Base-by-base conservation (phyloP, 2,888 invertebrate species). In the Drosophila kanekoi region DNA sequence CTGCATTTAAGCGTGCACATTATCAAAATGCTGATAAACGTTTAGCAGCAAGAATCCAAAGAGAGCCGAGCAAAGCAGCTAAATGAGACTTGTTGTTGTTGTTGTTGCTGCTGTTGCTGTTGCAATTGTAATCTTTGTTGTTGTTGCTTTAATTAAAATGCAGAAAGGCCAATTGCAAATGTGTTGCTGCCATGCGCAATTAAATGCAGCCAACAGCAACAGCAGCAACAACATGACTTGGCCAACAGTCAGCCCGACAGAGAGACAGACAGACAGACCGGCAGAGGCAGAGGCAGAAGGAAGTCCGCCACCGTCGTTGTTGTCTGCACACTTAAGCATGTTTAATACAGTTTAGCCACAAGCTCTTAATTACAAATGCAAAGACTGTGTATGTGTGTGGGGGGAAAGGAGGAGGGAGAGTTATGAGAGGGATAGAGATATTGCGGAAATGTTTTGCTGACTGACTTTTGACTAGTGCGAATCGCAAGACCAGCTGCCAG, bases 291-390 rank as follows among this genome's bases (percentile, higher is more conserved):
- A 23, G 45, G 44, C 52, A 66, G 59, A 81, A 87, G 73, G 77
- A 88, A 87, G 81, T 82, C 53, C 60, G 64, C 32, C 73, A 73
- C 35, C 61, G 64, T 37, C 57, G 70, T 35, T 58, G 60, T 76
- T 63, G 85, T 79, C 83, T 91, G 90, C 89, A 87, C 90, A 91
- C 87, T 91, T 90, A 90, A 87, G 89, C 91, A 90, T 90, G 89
- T 90, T 91, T 91, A 90, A 91, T 90, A 90, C 90, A 91, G 90
- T 90, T 90, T 91, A 90, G 91, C 90, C 91, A 87, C 91, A 91
- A 91, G 90, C 88, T 88, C 91, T 90, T 91, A 91, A 90, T 91
- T 89, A 90, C 85, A 81, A 89, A 91, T 84, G 82, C 79, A 75
- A 49, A 38, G 44, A 28, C 28, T 28, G 28, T 28, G 28, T 8